Conservation (phyloP, 1,140 invertebrate genomes). For the Drosophila orosa region DNA sequence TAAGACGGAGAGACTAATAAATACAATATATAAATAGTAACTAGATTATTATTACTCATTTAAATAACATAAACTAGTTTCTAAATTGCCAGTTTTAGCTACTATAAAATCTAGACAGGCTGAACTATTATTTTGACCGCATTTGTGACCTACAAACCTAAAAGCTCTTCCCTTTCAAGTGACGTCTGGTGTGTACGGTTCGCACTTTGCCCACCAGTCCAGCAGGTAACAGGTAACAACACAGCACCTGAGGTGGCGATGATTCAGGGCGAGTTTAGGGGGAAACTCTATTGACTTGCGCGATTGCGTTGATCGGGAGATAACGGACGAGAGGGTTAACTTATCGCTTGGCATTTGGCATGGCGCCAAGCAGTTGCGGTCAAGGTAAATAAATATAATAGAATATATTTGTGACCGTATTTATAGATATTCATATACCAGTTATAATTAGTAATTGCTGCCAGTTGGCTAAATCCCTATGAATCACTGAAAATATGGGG, state of each 20-base stretch:
- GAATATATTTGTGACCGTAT: background rate
- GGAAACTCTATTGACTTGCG: slow-evolving; percentile 46
- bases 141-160: background rate
- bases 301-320: slow-evolving; percentile 20
- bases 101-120: no score
- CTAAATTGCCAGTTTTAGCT: background rate
- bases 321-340: slow-evolving; percentile 21
- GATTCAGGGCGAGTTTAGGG: slow-evolving; percentile 12
- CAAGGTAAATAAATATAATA: slow-evolving; percentile 6
- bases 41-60: background rate
- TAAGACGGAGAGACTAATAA: background rate
- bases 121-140: background rate
- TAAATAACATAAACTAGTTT: background rate
- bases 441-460: slow-evolving; percentile 8
- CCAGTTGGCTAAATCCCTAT: slow-evolving; percentile 1
- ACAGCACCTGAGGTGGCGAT: background rate
- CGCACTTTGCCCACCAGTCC: slow-evolving; percentile 30
- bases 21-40: background rate
- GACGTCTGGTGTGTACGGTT: slow-evolving; percentile 14
- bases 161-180: slow-evolving; percentile 13
- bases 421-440: slow-evolving; percentile 10
- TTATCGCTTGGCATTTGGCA: slow-evolving; percentile 14
- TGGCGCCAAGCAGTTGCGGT: slow-evolving; percentile 21
- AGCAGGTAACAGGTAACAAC: no score
- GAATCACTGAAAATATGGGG: background rate